Evolutionary conservation across 37 sponge, comb jelly and placozoan genomes (phyloP).

Genomic region (Cliona cf. orientalis): DNA sequence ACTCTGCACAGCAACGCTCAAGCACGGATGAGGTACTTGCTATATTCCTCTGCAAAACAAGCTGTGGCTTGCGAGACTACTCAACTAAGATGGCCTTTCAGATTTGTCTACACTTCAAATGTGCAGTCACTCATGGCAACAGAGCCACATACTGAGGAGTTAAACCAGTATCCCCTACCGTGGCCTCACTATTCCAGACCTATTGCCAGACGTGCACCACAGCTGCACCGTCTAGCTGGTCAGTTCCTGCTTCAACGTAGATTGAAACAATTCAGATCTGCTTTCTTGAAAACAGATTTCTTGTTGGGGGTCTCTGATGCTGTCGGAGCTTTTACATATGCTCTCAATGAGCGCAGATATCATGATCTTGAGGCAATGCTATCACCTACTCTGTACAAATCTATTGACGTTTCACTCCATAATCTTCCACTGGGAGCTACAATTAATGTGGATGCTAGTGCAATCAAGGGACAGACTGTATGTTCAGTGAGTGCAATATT

Average conservation of each 20-base stretch:
- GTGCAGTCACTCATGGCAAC: too few species aligned
- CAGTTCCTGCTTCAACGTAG: conserved; percentile 26
- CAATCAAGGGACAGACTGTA: conserved; percentile 16
- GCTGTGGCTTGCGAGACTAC: too few species aligned
- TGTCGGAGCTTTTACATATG: conserved; percentile 9
- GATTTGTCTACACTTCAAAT: too few species aligned
- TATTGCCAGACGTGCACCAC: background rate
- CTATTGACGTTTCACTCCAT: conserved; percentile 10
- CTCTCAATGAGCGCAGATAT: background rate
- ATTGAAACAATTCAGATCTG: background rate
- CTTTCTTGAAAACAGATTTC: conserved; percentile 31
- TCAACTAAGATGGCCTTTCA: too few species aligned
- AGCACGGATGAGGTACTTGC: too few species aligned
- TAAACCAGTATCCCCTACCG: conserved; percentile 27
- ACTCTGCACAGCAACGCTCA: too few species aligned
- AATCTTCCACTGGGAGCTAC: background rate
- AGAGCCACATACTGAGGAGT: background rate
- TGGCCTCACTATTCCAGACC: conserved; percentile 36
- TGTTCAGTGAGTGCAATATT: conserved; percentile 10
- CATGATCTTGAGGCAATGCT: conserved; percentile 17
- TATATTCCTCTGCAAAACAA: too few species aligned
- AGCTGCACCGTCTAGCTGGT: conserved; percentile 40
- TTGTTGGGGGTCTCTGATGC: conserved; percentile 36
- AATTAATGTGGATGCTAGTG: conserved; percentile 39
- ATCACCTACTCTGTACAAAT: conserved; percentile 21